Conservation (phyloP, 37 sponge, comb jelly and placozoan species). For the Halisarca cf. caerulea region DNA sequence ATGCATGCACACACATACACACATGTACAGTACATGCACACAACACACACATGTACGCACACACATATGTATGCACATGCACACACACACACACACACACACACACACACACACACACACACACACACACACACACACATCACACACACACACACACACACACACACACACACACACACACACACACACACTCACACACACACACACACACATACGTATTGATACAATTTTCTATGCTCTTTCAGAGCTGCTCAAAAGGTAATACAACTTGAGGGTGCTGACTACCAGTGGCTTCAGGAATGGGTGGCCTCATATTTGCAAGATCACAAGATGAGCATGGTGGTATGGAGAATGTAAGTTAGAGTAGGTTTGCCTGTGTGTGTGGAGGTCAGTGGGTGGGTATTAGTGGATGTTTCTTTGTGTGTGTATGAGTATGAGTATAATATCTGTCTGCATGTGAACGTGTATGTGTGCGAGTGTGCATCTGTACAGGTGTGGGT, state of each 20-base stretch:
- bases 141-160: neutral
- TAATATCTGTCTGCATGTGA: no score
- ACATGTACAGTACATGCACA: neutral
- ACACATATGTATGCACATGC: neutral
- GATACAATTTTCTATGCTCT: no score
- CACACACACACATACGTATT: neutral
- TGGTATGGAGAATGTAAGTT: constrained; percentile 11
- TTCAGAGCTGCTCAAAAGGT: neutral
- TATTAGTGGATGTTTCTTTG: no score
- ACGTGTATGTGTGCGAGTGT: no score
- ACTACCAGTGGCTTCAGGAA: constrained; percentile 4
- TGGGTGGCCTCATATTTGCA: neutral
- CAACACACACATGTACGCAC: neutral
- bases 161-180: constrained; percentile 11
- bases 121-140: constrained; percentile 1
- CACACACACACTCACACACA: neutral
- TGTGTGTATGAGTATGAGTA: no score
- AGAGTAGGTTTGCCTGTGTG: no score
- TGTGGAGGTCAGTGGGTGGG: no score
- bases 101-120: neutral
- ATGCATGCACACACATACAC: neutral
- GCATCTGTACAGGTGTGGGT: no score
- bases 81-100: constrained; percentile 11
- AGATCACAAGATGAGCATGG: constrained; percentile 1
- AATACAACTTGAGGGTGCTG: neutral